phyloP scores from a whole-genome alignment of 2,888 invertebrate genomes.

The Agriopis aurantiaria region DNA sequence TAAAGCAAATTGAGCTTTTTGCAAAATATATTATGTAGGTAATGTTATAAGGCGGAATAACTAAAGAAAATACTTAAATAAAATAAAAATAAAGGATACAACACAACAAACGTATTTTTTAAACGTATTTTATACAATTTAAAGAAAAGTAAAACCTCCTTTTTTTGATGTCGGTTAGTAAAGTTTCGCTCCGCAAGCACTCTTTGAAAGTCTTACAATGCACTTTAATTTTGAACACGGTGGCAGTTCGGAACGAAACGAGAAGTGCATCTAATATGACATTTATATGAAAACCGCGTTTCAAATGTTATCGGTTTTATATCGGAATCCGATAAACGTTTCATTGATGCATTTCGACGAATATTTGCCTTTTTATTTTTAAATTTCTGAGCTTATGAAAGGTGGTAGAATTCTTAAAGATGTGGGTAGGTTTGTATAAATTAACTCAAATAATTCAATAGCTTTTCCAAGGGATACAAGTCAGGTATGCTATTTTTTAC shows the following conservation, averaged over 20 bases:
- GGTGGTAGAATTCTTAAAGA: neutral
- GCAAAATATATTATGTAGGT: no score
- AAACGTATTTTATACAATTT: no score
- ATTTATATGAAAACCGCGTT: slow-evolving; percentile 64
- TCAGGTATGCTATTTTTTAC: no score
- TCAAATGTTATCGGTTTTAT: slow-evolving; percentile 63
- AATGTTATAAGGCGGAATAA: no score
- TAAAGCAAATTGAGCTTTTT: no score
- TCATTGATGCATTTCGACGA: slow-evolving; percentile 21
- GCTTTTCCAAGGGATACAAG: no score
- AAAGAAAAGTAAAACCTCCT: no score
- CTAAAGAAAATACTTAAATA: no score
- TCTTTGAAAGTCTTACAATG: neutral
- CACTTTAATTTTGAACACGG: slow-evolving; percentile 5
- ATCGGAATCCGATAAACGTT: slow-evolving; percentile 46
- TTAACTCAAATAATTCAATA: no score
- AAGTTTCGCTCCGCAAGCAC: neutral
- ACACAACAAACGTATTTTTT: no score
- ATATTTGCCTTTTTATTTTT: slow-evolving; percentile 14
- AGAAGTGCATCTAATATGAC: slow-evolving; percentile 53
- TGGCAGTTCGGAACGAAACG: slow-evolving; percentile 30
- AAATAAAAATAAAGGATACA: no score
- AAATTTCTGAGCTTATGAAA: slow-evolving; percentile 7
- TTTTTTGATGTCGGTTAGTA: no score
- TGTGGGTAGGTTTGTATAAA: neutral